Evolutionary conservation across 2,888 invertebrate genomes (phyloP).

Genomic region (Drosophila anceps): DNA sequence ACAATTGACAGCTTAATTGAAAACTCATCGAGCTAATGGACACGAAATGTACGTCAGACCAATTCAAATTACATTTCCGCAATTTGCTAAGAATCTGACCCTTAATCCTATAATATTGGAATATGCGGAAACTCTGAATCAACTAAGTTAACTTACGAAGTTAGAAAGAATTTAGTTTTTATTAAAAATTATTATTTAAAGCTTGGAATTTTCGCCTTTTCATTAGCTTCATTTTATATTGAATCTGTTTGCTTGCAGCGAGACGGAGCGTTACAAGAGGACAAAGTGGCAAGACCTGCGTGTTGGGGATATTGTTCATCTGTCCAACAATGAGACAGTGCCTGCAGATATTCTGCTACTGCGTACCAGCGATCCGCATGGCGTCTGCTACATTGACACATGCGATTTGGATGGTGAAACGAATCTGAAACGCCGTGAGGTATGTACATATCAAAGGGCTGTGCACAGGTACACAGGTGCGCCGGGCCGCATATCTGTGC

Average conservation of each 20-base stretch:
- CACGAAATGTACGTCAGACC: conserved; percentile 1
- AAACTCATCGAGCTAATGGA: conserved; percentile 21
- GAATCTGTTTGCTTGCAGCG: conserved; percentile 86
- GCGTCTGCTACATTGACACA: conserved; percentile 97
- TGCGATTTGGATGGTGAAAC: conserved; percentile 98
- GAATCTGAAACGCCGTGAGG: conserved; percentile 96
- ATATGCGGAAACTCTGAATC: background rate
- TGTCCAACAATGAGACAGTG: conserved; percentile 98
- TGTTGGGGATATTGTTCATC: conserved; percentile 97
- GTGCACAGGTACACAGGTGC: no score
- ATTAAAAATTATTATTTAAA: no score
- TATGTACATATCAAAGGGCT: conserved; percentile 80
- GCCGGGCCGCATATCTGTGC: background rate
- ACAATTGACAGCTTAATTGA: conserved; percentile 46
- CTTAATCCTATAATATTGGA: background rate
- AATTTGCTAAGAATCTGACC: background rate
- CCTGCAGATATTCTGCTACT: conserved; percentile 97
- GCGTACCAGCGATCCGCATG: conserved; percentile 94
- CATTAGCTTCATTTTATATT: background rate
- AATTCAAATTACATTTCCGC: background rate
- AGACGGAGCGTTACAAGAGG: conserved; percentile 92
- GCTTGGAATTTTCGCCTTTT: background rate
- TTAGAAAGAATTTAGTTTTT: background rate
- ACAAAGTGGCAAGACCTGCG: conserved; percentile 95
- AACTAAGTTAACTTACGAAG: background rate